A percentile compares a stretch with the other conserved stretches of the same genome.
Evolutionary conservation across 92 coral and sea anemone genomes (phyloP).

Genomic region (Porites rus): DNA sequence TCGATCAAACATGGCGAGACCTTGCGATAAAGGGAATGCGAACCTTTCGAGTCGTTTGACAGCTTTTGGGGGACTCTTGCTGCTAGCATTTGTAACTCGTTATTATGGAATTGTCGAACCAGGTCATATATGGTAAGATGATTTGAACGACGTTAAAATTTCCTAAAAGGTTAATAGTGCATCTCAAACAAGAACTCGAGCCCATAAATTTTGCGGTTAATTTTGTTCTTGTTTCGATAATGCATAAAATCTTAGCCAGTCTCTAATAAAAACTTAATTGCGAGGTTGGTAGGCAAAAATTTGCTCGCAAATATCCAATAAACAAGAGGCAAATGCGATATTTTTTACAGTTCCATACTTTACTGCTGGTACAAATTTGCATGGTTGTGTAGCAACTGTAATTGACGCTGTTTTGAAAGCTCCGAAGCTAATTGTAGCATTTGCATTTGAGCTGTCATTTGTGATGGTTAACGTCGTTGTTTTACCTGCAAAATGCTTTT

Average conservation of each 20-base stretch:
- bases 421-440: neutral
- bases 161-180: neutral
- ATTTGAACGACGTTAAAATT: neutral
- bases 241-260: neutral
- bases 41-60: constrained; percentile 57
- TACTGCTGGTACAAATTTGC: neutral
- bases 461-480: neutral
- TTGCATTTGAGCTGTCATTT: no score
- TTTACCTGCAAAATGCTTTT: no score
- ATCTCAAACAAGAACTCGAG: no score
- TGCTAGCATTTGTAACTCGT: constrained; percentile 82
- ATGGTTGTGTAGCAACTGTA: constrained; percentile 40
- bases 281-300: neutral
- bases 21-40: constrained; percentile 6
- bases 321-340: neutral
- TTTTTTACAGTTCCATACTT: neutral
- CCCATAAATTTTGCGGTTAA: neutral
- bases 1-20: neutral
- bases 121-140: constrained; percentile 92
- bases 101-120: constrained; percentile 83
- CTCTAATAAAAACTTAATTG: neutral
- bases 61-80: constrained; percentile 70
- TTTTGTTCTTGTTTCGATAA: neutral
- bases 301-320: neutral
- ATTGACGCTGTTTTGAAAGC: neutral